Percentiles rank a stretch among this genome's conserved stretches.
phyloP scores from a whole-genome alignment of 1,140 invertebrate species.

The Platyura marginata region DNA sequence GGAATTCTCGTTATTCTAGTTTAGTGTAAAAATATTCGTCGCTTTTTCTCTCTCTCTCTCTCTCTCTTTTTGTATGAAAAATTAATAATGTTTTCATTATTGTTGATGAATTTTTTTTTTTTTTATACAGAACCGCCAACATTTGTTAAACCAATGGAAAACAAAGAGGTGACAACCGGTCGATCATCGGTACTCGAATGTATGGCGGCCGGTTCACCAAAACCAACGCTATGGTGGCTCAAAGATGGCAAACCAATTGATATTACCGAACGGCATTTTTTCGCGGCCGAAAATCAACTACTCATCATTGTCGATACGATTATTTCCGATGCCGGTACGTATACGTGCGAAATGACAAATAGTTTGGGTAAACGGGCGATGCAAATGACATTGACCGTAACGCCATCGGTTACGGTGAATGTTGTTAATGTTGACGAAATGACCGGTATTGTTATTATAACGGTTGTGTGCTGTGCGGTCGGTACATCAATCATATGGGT shows the following conservation, averaged over 20 bases:
- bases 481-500: constrained; percentile 82
- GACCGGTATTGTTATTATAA: constrained; percentile 71
- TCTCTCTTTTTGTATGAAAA: background rate
- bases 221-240: constrained; percentile 72
- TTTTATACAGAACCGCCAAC: constrained; percentile 61
- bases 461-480: constrained; percentile 76
- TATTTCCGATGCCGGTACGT: constrained; percentile 58
- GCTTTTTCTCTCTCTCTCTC: constrained; percentile 3
- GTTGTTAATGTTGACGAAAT: constrained; percentile 43
- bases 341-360: constrained; percentile 80
- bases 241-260: constrained; percentile 62
- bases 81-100: background rate
- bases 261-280: constrained; percentile 57
- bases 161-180: constrained; percentile 60
- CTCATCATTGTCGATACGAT: constrained; percentile 70
- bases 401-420: constrained; percentile 22
- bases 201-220: constrained; percentile 67
- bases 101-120: constrained; percentile 4
- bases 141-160: constrained; percentile 67
- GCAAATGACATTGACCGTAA: constrained; percentile 30
- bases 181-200: constrained; percentile 74
- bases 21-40: too few species aligned
- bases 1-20: too few species aligned
- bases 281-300: constrained; percentile 69
- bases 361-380: constrained; percentile 46